Evolutionary conservation across 2,113 vertebrate genomes (phyloP).

Genomic region (Nannospalax galili): DNA sequence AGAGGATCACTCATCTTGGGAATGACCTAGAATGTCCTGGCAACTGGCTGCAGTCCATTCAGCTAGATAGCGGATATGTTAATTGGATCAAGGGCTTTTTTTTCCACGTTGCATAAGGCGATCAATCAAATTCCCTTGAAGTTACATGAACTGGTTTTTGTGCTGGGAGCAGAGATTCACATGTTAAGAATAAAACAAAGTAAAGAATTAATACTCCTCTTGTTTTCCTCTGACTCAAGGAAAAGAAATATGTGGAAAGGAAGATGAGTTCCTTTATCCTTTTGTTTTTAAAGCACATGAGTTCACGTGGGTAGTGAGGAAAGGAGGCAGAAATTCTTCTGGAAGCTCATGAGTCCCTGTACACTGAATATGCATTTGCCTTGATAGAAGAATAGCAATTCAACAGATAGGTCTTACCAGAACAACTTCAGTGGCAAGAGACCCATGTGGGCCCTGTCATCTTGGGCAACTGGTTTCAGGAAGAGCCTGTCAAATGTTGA

Average conservation of each 20-base stretch:
- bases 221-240: neutral
- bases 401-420: neutral
- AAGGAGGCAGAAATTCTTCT: neutral
- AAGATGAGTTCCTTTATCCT: neutral
- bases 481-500: neutral
- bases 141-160: neutral
- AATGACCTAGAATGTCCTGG: constrained; percentile 12
- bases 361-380: neutral
- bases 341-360: fast-evolving
- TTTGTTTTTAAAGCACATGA: neutral
- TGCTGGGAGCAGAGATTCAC: neutral
- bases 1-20: constrained; percentile 45
- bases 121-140: neutral
- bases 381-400: neutral
- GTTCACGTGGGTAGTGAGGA: neutral
- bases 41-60: neutral
- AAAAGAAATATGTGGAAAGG: neutral
- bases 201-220: neutral
- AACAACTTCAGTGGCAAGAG: neutral
- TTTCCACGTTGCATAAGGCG: neutral
- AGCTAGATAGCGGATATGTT: neutral
- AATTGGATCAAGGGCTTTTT: neutral
- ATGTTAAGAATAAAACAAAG: neutral
- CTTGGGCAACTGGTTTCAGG: neutral
- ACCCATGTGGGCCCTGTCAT: neutral